These are phyloP conservation scores for Yponomeuta cagnagella DNA, from an alignment of 2,888 invertebrate species.

Conservation along the genomic window DNA sequence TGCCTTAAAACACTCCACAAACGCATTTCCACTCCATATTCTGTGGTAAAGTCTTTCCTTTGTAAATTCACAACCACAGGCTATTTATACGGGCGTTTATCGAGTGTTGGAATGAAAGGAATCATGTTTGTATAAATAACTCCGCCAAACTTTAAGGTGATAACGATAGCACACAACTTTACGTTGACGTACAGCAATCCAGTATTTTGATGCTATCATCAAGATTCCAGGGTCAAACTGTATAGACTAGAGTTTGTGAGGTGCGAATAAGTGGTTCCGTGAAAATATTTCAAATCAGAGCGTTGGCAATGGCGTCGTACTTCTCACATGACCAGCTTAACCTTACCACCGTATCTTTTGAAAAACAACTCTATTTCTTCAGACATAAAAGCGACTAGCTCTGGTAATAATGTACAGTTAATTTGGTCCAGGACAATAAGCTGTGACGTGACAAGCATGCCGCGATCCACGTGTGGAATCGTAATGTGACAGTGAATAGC, in stretches of 20 bases:
- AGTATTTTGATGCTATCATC: background rate
- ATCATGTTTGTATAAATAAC: too few relatives aligned
- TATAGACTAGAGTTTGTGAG: conserved; percentile 39
- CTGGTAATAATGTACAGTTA: background rate
- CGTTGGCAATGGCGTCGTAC: conserved; percentile 20
- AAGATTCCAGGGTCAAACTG: background rate
- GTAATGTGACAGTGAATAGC: conserved; percentile 33
- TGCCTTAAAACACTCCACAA: too few relatives aligned
- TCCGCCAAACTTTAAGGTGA: too few relatives aligned
- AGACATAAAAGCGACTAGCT: background rate
- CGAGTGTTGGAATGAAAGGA: too few relatives aligned
- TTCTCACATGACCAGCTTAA: background rate
- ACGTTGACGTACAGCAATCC: background rate
- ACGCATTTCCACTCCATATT: too few relatives aligned
- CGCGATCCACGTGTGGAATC: conserved; percentile 51
- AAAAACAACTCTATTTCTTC: background rate
- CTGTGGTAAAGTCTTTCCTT: too few relatives aligned
- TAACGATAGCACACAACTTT: too few relatives aligned
- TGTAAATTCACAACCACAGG: too few relatives aligned
- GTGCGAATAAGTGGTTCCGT: conserved; percentile 72
- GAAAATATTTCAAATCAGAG: conserved; percentile 74
- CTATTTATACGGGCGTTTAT: too few relatives aligned
- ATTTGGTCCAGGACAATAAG: conserved; percentile 10
- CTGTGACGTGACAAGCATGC: conserved; percentile 60
- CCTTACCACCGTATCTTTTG: background rate